These are phyloP conservation scores for Andricus grossulariae DNA, from an alignment of 1,140 invertebrate species.

Conservation along the genomic window DNA sequence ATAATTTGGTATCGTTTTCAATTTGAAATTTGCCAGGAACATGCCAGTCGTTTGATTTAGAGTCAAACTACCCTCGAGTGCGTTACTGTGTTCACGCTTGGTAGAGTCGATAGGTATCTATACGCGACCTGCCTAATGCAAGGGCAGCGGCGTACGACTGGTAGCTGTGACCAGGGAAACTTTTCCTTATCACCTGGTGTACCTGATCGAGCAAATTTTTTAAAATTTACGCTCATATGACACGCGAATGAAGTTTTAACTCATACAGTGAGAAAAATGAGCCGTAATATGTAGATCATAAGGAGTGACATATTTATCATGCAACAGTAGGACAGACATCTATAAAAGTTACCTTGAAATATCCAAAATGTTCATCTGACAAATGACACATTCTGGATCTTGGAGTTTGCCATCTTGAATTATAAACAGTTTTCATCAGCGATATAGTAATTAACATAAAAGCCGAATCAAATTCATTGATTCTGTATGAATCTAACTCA, in stretches of 20 bases:
- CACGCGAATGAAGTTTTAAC: background rate
- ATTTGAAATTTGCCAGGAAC: constrained; percentile 3
- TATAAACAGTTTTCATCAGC: no score
- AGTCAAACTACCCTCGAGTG: constrained; percentile 56
- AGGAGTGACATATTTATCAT: no score
- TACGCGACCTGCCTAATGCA: constrained; percentile 64
- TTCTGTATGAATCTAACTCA: no score
- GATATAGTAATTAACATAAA: no score
- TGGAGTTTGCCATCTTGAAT: no score
- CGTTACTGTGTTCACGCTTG: constrained; percentile 65
- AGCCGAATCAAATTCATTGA: no score
- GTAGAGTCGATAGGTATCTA: constrained; percentile 64
- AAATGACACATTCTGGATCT: no score
- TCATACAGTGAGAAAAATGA: no score
- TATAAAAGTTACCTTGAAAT: no score
- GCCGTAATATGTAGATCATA: no score
- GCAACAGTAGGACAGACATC: no score
- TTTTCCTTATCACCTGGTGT: constrained; percentile 65
- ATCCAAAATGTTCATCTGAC: no score
- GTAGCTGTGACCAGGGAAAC: constrained; percentile 52
- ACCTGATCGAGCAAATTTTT: constrained; percentile 47
- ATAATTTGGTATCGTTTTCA: constrained; percentile 16
- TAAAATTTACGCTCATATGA: background rate
- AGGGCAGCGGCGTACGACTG: constrained; percentile 49
- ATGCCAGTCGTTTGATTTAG: constrained; percentile 45